Conservation (phyloP, 2,888 invertebrate genomes). For the Urechis unicinctus region DNA sequence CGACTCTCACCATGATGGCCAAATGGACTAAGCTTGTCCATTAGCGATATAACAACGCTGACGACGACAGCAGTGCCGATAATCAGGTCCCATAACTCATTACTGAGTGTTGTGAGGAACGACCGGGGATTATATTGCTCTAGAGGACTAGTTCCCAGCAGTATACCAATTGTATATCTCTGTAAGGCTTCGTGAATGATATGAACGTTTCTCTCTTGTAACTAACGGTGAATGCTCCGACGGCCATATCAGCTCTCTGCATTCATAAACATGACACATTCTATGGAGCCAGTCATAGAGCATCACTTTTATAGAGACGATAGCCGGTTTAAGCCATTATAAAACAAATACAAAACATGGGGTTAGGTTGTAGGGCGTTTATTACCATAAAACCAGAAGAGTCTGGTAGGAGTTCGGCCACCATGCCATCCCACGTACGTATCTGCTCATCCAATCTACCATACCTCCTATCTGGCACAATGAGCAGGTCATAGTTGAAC, state of each 20-base stretch:
- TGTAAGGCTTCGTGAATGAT: slow-evolving; percentile 91
- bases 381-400: no score
- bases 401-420: slow-evolving; percentile 44
- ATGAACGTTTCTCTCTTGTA: slow-evolving; percentile 86
- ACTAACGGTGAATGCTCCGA: slow-evolving; percentile 92
- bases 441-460: slow-evolving; percentile 57
- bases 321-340: no score
- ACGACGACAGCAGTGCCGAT: slow-evolving; percentile 9
- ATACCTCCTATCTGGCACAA: slow-evolving; percentile 68
- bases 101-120: slow-evolving; percentile 11
- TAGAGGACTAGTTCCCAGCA: slow-evolving; percentile 5
- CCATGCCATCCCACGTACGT: slow-evolving; percentile 49
- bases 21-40: slow-evolving; percentile 15
- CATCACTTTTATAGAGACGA: no score
- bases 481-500: slow-evolving; percentile 71
- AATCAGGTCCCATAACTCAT: slow-evolving; percentile 12
- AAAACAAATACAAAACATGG: no score
- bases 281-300: no score
- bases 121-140: slow-evolving; percentile 14
- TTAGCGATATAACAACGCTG: slow-evolving; percentile 6
- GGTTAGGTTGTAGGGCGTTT: no score
- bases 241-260: slow-evolving; percentile 88
- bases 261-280: no score
- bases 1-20: slow-evolving; percentile 16
- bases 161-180: slow-evolving; percentile 80